These are phyloP conservation scores for Dreissena polymorpha DNA, from an alignment of 1,140 invertebrate species.

Conservation along the genomic window DNA sequence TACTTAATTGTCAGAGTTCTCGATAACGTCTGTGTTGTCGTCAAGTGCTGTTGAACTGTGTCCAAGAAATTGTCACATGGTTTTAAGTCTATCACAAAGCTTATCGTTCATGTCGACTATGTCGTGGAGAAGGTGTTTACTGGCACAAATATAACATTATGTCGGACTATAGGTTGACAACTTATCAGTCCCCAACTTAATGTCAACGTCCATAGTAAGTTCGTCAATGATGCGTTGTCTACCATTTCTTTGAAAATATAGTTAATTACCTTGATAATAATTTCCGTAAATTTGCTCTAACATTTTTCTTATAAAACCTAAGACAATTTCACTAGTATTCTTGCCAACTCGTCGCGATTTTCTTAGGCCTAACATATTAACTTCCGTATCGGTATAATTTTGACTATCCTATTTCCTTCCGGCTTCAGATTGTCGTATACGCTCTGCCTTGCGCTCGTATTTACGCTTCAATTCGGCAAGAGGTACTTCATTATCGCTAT, in stretches of 20 bases:
- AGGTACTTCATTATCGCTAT: not conserved
- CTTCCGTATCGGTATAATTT: too few relatives aligned
- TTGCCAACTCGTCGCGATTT: too few relatives aligned
- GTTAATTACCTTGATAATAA: too few relatives aligned
- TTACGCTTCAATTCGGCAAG: not conserved
- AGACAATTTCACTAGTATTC: too few relatives aligned
- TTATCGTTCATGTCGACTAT: not conserved
- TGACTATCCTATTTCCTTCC: too few relatives aligned
- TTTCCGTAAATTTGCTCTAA: too few relatives aligned
- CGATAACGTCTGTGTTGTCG: not conserved
- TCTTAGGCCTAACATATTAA: not conserved
- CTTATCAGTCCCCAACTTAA: not conserved
- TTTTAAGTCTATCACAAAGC: not conserved
- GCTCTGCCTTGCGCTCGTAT: too few relatives aligned
- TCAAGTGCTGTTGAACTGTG: not conserved
- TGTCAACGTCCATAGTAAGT: not conserved
- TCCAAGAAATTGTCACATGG: not conserved
- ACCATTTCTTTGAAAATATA: not conserved
- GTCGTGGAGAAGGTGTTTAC: not conserved
- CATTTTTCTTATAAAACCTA: too few relatives aligned
- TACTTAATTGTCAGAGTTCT: too few relatives aligned
- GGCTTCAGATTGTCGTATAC: too few relatives aligned
- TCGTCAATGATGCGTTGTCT: not conserved
- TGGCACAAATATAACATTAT: too few relatives aligned
- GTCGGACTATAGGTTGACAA: not conserved